These are phyloP conservation scores for Montipora sp. DNA, from an alignment of 64 coral and sea anemone genomes.

Conservation along the genomic window DNA sequence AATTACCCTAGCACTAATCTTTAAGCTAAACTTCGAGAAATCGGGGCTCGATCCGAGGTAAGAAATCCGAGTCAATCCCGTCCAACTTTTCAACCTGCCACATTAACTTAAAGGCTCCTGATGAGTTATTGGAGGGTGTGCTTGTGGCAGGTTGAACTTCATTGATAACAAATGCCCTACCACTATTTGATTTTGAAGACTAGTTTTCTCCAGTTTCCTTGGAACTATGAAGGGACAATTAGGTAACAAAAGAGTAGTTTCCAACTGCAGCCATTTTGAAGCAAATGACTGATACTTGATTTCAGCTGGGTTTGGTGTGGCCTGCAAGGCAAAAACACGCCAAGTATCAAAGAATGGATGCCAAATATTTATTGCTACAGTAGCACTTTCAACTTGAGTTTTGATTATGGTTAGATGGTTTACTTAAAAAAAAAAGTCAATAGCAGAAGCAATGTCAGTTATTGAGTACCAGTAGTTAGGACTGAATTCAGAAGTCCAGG, in stretches of 20 bases:
- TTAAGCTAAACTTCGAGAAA: too few species aligned
- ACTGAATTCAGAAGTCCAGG: too few species aligned
- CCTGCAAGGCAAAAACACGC: conserved; percentile 29
- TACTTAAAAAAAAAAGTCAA: too few species aligned
- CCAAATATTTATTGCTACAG: not conserved
- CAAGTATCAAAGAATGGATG: not conserved
- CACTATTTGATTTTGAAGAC: conserved; percentile 65
- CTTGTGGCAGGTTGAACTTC: not conserved
- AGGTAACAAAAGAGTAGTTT: conserved; percentile 48
- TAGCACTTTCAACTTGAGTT: not conserved
- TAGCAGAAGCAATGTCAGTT: too few species aligned
- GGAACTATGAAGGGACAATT: conserved; percentile 50
- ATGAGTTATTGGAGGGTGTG: too few species aligned
- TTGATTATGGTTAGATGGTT: too few species aligned
- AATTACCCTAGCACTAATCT: too few species aligned
- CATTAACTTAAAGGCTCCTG: too few species aligned
- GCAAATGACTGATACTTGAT: conserved; percentile 87
- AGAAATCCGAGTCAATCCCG: too few species aligned
- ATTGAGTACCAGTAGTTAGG: too few species aligned
- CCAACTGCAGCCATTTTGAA: conserved; percentile 73
- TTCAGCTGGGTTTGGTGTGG: conserved; percentile 84
- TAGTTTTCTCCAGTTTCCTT: conserved; percentile 56
- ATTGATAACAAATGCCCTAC: conserved; percentile 31
- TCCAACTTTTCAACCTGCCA: too few species aligned
- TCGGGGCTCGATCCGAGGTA: too few species aligned